Evolutionary conservation across 2,888 invertebrate genomes (phyloP).

Genomic region (Hartigia nigra): DNA sequence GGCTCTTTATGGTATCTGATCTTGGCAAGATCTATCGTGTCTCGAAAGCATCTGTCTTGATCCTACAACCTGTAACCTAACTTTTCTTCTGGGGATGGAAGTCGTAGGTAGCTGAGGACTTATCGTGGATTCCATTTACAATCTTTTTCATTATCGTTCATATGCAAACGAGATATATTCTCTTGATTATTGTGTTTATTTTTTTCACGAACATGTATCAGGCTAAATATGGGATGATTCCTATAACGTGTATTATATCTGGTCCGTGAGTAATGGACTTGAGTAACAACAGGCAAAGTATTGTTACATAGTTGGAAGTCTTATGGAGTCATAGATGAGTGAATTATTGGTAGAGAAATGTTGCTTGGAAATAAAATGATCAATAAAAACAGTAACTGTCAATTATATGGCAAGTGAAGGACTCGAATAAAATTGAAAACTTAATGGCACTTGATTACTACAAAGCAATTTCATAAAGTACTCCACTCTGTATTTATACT

Average conservation of each 20-base stretch:
- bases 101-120: neutral
- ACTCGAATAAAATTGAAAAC: neutral
- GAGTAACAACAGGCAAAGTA: neutral
- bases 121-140: neutral
- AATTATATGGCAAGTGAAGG: neutral
- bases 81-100: neutral
- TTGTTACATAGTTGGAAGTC: neutral
- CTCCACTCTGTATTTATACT: neutral
- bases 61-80: neutral
- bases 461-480: neutral
- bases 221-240: neutral
- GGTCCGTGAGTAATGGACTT: neutral
- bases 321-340: neutral
- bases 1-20: neutral
- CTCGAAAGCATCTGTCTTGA: neutral
- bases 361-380: neutral
- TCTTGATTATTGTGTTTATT: neutral
- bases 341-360: neutral
- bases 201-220: neutral
- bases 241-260: neutral
- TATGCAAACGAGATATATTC: neutral
- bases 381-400: neutral
- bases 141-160: neutral
- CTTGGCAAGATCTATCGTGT: neutral
- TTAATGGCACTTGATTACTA: neutral